phyloP scores from a whole-genome alignment of 2,888 invertebrate genomes.

The Nomada fabriciana region DNA sequence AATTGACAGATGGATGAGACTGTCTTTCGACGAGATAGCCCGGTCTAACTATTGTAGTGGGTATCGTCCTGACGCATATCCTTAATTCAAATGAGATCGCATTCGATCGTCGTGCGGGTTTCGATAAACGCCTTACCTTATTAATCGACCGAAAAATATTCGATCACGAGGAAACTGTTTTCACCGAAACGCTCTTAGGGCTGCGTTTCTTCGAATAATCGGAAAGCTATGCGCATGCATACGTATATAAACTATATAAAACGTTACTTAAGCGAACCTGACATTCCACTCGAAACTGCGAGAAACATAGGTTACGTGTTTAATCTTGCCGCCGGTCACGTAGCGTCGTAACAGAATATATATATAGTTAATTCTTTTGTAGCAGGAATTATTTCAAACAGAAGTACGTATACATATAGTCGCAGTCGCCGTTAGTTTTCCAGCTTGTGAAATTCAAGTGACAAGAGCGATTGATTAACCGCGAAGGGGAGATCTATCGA shows the following conservation, averaged over 20 bases:
- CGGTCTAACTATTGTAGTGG: conserved; percentile 68
- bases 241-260: neutral
- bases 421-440: conserved; percentile 2
- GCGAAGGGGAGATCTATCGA: neutral
- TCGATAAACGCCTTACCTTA: conserved; percentile 16
- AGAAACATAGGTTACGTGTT: conserved; percentile 22
- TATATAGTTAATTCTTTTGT: conserved; percentile 28
- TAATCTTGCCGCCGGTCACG: conserved; percentile 25
- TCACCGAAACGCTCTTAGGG: neutral
- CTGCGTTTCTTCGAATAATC: conserved; percentile 19
- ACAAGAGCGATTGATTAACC: neutral
- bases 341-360: conserved; percentile 16
- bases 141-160: neutral
- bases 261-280: conserved; percentile 36
- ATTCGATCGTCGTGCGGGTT: conserved; percentile 37
- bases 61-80: conserved; percentile 47
- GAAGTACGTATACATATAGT: conserved; percentile 5
- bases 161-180: neutral
- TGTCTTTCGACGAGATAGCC: conserved; percentile 68
- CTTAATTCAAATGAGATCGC: conserved; percentile 35
- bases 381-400: conserved; percentile 31
- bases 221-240: neutral
- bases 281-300: conserved; percentile 57
- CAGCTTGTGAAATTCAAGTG: neutral
- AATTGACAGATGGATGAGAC: conserved; percentile 45